Evolutionary conservation across 1,140 invertebrate species (phyloP), one percentile per base, ranked within the genome.

Genomic region (Teleopsis dalmanni): DNA sequence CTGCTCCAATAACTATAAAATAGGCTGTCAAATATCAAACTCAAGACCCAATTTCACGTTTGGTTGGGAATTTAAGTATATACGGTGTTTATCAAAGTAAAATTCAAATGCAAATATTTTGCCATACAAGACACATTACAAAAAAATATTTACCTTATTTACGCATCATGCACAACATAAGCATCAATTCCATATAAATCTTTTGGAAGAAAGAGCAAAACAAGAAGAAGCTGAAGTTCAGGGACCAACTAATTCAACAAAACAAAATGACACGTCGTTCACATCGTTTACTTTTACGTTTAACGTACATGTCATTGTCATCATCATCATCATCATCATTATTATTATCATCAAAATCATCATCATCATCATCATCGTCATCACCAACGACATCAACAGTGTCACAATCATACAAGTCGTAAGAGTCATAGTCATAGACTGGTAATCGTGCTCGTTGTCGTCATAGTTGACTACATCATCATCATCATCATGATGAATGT

Each of bases 221-320:
- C n/a, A n/a, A n/a, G 37, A 40, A 14, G 37, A 25, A 23, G 37
- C 26, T 11, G 13, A 7, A 13, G 23, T 38, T 38, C 36, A 5
- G 10, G 4, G 18, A n/a, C 22, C 13, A 40, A 22, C 22, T 16
- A 37, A 6, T 19, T 10, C 11, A 26, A 1, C 16, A 25, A 36
- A 47, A 36, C 27, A 40, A 43, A 50, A 38, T 50, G 48, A 50
- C 48, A 50, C 45, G 41, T 50, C 48, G 31, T 45, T 36, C 42
- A 29, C 29, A 29, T 21, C n/a, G n/a, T n/a, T n/a, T n/a, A n/a
- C n/a, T n/a, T n/a, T n/a, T n/a, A n/a, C n/a, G n/a, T n/a, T n/a
- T 29, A 14, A 34, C 48, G 42, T 50, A 36, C 48, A 50, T 50
- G 48, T 50, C 48, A 50, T 50, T 50, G 48, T 50, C 41, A 36